These are phyloP conservation scores for Gymnosoma rotundatum DNA, from an alignment of 2,888 invertebrate species.

Conservation along the genomic window DNA sequence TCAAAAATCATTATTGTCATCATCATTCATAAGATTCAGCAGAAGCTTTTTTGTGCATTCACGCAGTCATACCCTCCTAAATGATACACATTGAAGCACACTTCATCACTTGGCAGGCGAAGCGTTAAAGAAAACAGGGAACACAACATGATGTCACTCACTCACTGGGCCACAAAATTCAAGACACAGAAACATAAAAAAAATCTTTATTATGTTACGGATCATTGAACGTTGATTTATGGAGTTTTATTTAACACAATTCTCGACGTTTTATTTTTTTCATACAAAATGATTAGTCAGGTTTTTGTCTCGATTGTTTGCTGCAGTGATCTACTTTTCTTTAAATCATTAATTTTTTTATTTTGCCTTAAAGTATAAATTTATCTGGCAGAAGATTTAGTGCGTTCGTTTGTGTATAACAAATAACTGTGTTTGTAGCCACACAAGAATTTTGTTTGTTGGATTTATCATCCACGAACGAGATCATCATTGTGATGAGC, in stretches of 20 bases:
- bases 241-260: conserved; percentile 56
- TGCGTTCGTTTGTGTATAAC: conserved; percentile 43
- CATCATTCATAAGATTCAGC: conserved; percentile 32
- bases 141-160: conserved; percentile 62
- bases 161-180: conserved; percentile 35
- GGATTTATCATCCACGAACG: conserved; percentile 30
- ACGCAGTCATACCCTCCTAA: conserved; percentile 28
- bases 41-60: conserved; percentile 19
- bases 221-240: conserved; percentile 69
- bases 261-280: conserved; percentile 16
- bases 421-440: conserved; percentile 11
- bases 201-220: conserved; percentile 53
- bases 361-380: conserved; percentile 57
- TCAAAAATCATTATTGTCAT: conserved; percentile 61
- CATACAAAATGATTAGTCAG: conserved; percentile 33
- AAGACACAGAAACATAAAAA: not conserved
- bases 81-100: conserved; percentile 36
- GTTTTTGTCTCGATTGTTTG: conserved; percentile 37
- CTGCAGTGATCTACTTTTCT: conserved; percentile 40
- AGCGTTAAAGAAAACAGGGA: conserved; percentile 41
- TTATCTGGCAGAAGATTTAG: conserved; percentile 64
- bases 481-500: conserved; percentile 12
- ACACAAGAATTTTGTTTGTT: conserved; percentile 20
- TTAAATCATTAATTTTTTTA: not conserved
- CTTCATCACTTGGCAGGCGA: conserved; percentile 55